phyloP scores from a whole-genome alignment of 2,113 vertebrate species.

The Leucosticte australis region DNA sequence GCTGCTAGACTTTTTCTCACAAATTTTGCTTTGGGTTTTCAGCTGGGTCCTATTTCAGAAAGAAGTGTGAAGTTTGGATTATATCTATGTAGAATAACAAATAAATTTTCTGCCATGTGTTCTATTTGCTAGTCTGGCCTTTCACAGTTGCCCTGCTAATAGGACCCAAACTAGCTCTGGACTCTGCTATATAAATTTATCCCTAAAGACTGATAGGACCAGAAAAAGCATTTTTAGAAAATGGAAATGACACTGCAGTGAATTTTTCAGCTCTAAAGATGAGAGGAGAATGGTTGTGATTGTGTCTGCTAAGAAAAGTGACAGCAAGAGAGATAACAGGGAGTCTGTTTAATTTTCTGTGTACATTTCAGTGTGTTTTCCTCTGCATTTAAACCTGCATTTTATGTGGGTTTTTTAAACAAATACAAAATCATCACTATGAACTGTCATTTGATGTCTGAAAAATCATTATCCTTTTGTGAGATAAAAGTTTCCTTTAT shows the following conservation, averaged over 20 bases:
- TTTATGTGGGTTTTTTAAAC: background rate
- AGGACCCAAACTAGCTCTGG: background rate
- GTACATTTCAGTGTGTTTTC: background rate
- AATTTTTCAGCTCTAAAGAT: background rate
- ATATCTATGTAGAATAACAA: background rate
- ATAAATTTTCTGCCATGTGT: background rate
- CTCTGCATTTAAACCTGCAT: background rate
- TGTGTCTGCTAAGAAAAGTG: background rate
- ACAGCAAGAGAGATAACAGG: background rate
- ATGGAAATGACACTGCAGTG: background rate
- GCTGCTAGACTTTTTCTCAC: background rate
- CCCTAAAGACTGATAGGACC: background rate
- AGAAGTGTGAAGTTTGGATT: background rate
- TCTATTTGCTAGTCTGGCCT: background rate
- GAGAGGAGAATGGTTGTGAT: background rate
- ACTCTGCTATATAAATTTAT: background rate
- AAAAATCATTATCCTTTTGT: background rate
- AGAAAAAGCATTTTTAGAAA: background rate
- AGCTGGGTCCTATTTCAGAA: background rate
- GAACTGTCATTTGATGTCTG: background rate
- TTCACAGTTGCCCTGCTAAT: background rate
- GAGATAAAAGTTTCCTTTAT: background rate
- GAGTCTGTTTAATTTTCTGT: background rate
- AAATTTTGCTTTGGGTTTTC: background rate
- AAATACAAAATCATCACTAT: background rate